Conservation (phyloP, 2,888 invertebrate species). For the Trileptium ribeirensis region DNA sequence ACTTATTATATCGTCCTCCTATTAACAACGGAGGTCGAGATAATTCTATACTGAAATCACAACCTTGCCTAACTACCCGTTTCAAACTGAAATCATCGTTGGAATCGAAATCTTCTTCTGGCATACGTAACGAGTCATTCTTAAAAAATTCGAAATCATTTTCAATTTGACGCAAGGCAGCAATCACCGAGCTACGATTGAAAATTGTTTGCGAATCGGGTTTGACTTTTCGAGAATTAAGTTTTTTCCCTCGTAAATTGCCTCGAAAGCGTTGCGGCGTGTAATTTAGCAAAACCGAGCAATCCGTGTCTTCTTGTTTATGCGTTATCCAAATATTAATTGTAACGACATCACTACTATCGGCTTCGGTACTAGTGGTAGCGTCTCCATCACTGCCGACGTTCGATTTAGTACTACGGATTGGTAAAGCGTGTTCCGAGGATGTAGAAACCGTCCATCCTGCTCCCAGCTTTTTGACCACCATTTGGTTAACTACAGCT, state of each 20-base stretch:
- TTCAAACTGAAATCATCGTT: neutral
- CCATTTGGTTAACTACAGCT: neutral
- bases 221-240: neutral
- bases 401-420: too few species aligned
- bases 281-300: neutral
- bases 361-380: too few species aligned
- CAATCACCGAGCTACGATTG: neutral
- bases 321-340: neutral
- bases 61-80: too few species aligned
- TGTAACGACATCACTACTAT: neutral
- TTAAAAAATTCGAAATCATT: neutral
- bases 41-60: too few species aligned
- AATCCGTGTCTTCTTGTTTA: neutral
- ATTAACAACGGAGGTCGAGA: neutral
- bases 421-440: too few species aligned
- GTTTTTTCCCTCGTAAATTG: neutral
- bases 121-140: neutral
- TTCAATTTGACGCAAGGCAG: neutral
- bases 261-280: neutral
- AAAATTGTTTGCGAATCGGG: neutral
- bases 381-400: neutral
- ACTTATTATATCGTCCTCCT: conserved; percentile 11
- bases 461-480: neutral
- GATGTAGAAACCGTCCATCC: too few species aligned
- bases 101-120: neutral